These are phyloP conservation scores for Microhierax caerulescens DNA, from an alignment of 2,797 vertebrate species.

Conservation along the genomic window DNA sequence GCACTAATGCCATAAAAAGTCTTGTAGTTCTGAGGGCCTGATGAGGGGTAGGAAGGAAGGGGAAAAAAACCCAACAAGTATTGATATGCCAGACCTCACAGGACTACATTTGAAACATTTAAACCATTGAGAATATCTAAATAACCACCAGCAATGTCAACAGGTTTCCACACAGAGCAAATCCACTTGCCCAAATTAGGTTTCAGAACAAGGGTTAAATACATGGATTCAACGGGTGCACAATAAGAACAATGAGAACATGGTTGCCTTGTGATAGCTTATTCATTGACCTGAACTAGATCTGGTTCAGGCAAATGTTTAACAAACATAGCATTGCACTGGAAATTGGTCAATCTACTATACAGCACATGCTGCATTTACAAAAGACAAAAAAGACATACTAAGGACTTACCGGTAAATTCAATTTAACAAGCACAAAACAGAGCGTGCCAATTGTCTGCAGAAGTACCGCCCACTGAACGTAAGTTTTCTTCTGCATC, in stretches of 20 bases:
- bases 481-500: neutral
- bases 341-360: neutral
- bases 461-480: accelerated
- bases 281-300: neutral
- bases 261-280: neutral
- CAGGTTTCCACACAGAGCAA: neutral
- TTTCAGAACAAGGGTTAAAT: neutral
- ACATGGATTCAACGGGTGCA: neutral
- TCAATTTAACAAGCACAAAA: neutral
- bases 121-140: neutral
- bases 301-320: neutral
- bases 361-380: neutral
- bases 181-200: neutral
- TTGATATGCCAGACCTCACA: neutral
- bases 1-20: neutral
- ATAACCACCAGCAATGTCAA: neutral
- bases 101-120: neutral
- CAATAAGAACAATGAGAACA: neutral
- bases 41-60: neutral
- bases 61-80: neutral
- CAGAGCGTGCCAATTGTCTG: neutral
- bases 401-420: neutral
- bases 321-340: neutral
- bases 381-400: neutral
- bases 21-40: neutral